Base-by-base conservation (phyloP, 1,140 invertebrate genomes). In the Anoplophora glabripennis region DNA sequence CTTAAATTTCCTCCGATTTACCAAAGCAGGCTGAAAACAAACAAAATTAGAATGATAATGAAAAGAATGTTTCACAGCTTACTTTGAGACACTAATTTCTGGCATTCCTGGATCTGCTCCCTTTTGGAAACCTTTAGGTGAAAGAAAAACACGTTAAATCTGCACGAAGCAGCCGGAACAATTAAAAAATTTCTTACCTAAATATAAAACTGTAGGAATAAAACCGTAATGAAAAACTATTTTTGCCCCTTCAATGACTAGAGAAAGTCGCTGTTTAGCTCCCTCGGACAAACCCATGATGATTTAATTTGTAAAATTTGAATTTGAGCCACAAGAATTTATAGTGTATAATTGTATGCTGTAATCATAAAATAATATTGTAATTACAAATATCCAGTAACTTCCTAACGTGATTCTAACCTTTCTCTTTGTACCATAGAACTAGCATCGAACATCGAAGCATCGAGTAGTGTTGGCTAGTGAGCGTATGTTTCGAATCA, bases 141-240 rank as follows among this genome's bases (percentile, higher is more conserved):
- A 65, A 53, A 33, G 65, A 66, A 59, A 45, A 18, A 33, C 40
- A 64, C 40, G 53, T 52, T 59, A 59, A 63, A 46, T 54, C 34
- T 36, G 18, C 44, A 46, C 17, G 18, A 46, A 15, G 21, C 5
- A 28, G 21, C 21, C 21, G 21, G 18, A 4, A 15, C 44, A 46
- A 21, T 8, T 46, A 5, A 15, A 8, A 15, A 11, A 15, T 11
- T 17, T 14, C 76, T 80, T 79, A 88, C 86, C 86, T 77, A 88
- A 77, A 76, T 84, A 87, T 3, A 88, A 63, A 28, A 87, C 80
- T 9, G 83, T 78, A 1, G 86, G 86, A 57, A 88, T 83, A 47
- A 87, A 88, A 33, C 84, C 85, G 81, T 84, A 87, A 65, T 87
- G 86, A 57, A 87, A 87, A 47, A 82, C 73, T 3, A 79, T 80